Conservation (phyloP, 2,888 invertebrate species). For the Boloria euphrosyne region DNA sequence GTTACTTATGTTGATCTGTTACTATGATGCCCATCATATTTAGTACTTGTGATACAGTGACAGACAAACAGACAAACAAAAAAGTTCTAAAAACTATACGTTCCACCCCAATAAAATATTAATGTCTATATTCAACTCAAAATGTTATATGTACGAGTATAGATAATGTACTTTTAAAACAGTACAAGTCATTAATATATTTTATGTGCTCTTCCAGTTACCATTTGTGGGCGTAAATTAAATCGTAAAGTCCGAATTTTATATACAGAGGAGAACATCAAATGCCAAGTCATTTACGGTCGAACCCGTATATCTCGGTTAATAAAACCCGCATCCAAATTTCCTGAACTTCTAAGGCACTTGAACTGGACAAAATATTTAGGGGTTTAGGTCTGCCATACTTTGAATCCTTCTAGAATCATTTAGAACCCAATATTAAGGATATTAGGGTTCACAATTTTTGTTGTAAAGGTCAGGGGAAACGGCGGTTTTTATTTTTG, state of each 20-base stretch:
- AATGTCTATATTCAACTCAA: too few species aligned
- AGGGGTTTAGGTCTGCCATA: slow-evolving; percentile 16
- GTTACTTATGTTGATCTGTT: too few species aligned
- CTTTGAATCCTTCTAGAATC: slow-evolving; percentile 33
- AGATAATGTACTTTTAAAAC: slow-evolving; percentile 8
- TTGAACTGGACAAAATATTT: slow-evolving; percentile 28
- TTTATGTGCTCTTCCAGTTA: slow-evolving; percentile 34
- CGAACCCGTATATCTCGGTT: slow-evolving; percentile 49
- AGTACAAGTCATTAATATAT: slow-evolving; percentile 15
- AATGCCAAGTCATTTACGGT: slow-evolving; percentile 44
- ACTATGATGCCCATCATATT: too few species aligned
- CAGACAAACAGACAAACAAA: too few species aligned
- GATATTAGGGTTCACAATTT: not conserved
- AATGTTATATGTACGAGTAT: too few species aligned
- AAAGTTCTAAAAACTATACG: too few species aligned
- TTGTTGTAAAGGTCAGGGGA: not conserved
- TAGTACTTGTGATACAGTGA: too few species aligned
- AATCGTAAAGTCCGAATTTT: slow-evolving; percentile 41
- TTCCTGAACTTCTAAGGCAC: slow-evolving; percentile 41
- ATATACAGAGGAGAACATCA: slow-evolving; percentile 36
- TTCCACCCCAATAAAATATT: too few species aligned
- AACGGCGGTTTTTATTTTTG: slow-evolving; percentile 12
- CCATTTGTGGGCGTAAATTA: slow-evolving; percentile 21
- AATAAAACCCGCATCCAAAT: slow-evolving; percentile 53
- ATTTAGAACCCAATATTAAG: slow-evolving; percentile 4